phyloP scores from a whole-genome alignment of 2,113 vertebrate species.

The Stercorarius parasiticus region DNA sequence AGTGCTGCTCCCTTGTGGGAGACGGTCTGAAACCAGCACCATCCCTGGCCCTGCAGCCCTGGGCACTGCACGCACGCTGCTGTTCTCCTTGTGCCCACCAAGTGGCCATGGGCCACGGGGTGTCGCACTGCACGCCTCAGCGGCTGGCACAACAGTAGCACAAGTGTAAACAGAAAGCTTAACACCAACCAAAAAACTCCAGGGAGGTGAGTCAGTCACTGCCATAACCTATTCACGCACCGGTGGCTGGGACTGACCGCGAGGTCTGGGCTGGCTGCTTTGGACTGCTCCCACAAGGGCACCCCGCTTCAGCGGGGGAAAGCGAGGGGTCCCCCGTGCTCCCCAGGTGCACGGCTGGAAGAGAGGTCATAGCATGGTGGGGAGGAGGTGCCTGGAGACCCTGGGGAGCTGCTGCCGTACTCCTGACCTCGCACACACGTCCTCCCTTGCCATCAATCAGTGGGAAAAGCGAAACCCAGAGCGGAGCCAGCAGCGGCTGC shows the following conservation, averaged over 20 bases:
- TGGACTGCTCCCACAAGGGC: background rate
- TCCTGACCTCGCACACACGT: background rate
- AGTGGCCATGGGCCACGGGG: rapidly evolving
- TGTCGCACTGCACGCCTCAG: background rate
- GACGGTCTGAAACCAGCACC: rapidly evolving
- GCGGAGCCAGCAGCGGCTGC: background rate
- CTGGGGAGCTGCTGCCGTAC: background rate
- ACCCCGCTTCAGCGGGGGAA: background rate
- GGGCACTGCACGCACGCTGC: background rate
- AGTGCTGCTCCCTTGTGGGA: background rate
- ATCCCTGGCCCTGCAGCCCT: background rate
- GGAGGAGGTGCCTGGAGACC: background rate
- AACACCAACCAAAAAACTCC: rapidly evolving
- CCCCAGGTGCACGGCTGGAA: background rate
- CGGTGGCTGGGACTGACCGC: rapidly evolving
- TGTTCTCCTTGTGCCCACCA: rapidly evolving
- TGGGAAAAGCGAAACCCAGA: background rate
- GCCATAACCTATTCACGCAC: no score
- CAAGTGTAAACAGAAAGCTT: background rate
- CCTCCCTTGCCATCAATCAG: background rate
- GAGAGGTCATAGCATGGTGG: background rate
- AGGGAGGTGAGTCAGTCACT: background rate
- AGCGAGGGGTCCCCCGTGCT: background rate
- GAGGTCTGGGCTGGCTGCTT: background rate
- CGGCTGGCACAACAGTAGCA: background rate